Evolutionary conservation across 2,797 vertebrate genomes (phyloP), one percentile per base, ranked within the genome.

Genomic region (Sebastes vulpes): DNA sequence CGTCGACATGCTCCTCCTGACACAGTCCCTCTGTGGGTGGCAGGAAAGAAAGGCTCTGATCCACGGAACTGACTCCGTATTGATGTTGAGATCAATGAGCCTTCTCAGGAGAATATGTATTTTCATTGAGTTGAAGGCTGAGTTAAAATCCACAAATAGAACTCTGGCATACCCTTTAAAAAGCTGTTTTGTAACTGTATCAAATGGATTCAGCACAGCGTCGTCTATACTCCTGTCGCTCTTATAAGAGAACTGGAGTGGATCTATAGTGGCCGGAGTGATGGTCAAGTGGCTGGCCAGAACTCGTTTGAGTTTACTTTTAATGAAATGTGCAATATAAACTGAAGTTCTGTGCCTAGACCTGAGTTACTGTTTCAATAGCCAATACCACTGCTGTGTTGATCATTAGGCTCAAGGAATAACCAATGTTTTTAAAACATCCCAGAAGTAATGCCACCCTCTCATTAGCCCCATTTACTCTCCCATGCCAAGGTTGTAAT

Each of bases 71-170:
- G 57, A 50, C n/a, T 58, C 28, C 4, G 5, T 35, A 25, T 81
- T 70, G 23, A 70, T 58, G 25, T 28, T 64, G n/a, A 58, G 58
- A 52, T 75, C 26, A 75, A 56, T 56, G 16, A 69, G 52, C 21
- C 65, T 53, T 68, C 58, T 69, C 21, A 69, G 50, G 35, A 64
- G 64, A 68, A 31, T 35, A 21, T 46, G 32, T 31, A 6, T 56
- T 26, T 77, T 56, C 31, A 76, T 31, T 42, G 48, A 57, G 21
- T 66, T 75, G 7, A 28, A 73, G 26, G 57, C 31, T 12, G 23
- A 25, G 50, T 32, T 23, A 31, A 35, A 54, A 29, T 18, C 28
- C n/a, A 53, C 8, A 0, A 50, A 58, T 5, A 48, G 3, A 56
- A 48, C n/a, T 38, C 52, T 31, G 21, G 12, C 25, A 46, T 56